phyloP scores from a whole-genome alignment of 2,888 invertebrate species.

The Melanchra persicariae region DNA sequence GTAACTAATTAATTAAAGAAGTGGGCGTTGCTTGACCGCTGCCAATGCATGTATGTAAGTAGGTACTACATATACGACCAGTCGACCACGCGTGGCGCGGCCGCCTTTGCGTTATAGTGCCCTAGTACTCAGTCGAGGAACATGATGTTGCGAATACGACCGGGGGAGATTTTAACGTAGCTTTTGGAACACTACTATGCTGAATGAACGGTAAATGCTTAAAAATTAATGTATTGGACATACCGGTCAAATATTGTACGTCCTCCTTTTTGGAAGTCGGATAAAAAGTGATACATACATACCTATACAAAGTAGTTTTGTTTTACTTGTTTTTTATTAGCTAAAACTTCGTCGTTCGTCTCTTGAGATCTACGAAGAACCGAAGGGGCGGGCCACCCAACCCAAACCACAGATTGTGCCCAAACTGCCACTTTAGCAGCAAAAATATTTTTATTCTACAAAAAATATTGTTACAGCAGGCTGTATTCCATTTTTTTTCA shows the following conservation, averaged over 20 bases:
- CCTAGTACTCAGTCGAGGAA: slow-evolving; percentile 71
- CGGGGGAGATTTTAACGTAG: slow-evolving; percentile 27
- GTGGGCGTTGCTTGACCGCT: slow-evolving; percentile 43
- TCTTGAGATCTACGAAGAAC: too few species aligned
- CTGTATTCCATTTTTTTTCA: too few species aligned
- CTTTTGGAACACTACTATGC: slow-evolving; percentile 19
- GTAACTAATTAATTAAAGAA: slow-evolving; percentile 30
- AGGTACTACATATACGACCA: background rate
- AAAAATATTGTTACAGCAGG: too few species aligned
- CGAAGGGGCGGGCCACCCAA: too few species aligned
- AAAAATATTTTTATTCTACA: background rate
- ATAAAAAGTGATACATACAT: too few species aligned
- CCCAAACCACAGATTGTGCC: background rate
- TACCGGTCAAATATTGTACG: too few species aligned
- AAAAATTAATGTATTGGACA: background rate
- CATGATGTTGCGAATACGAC: slow-evolving; percentile 66
- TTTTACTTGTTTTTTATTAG: too few species aligned
- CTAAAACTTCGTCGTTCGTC: too few species aligned
- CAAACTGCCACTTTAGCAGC: background rate
- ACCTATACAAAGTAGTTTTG: too few species aligned
- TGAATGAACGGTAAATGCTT: too few species aligned
- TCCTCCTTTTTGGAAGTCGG: too few species aligned
- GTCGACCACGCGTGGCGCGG: background rate
- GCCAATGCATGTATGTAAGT: background rate
- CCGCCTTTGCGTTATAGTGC: slow-evolving; percentile 46